Base-by-base conservation (phyloP, 2,113 vertebrate species). In the Ranitomeya variabilis region DNA sequence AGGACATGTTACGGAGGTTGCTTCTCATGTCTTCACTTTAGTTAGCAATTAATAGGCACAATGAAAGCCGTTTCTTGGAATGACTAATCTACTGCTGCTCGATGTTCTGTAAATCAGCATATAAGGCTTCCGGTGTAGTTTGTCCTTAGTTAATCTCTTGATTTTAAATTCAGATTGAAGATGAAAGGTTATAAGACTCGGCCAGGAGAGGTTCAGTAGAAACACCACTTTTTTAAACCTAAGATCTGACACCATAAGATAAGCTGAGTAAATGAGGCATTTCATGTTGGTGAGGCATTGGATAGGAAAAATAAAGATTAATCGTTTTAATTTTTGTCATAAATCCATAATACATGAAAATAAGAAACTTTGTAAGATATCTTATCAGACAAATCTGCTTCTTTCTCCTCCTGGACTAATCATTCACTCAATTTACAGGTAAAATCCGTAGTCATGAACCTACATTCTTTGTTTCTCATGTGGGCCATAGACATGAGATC, bases 41-140 rank as follows among this genome's bases (percentile, higher is more conserved):
- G 69, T 76, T 85, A 85, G 52, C 23, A 45, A 85, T 85, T 85
- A 76, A 60, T 18, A 60, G 54, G 67, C 16, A 69, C 45, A 76
- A 51, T 59, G 23, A 74, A 37, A 85, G 52, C 52, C 19, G 67
- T 12, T 11, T 15, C 8, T 19, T 69, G 26, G 4, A 76, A 85
- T 74, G 69, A 59, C 54, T 85, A 85, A 85, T 73, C 66, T 52
- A 85, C 21, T 26, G 45, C 21, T 71, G 26, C 59, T 66, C 51
- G 19, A 23, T 85, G 51, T 37, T 67, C 26, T 31, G 19, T 67
- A 67, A 67, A 67, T 23, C 26, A 71, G 66, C 57, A 15, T 0
- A 60, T 15, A 37, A 45, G 54, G 10, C 60, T 85, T 85, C 83
- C 69, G 67, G 52, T 18, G 52, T n/a, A 31, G 45, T 54, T 85